Base-by-base conservation (phyloP, 2,888 invertebrate species). In the Pogonocherus hispidulus region DNA sequence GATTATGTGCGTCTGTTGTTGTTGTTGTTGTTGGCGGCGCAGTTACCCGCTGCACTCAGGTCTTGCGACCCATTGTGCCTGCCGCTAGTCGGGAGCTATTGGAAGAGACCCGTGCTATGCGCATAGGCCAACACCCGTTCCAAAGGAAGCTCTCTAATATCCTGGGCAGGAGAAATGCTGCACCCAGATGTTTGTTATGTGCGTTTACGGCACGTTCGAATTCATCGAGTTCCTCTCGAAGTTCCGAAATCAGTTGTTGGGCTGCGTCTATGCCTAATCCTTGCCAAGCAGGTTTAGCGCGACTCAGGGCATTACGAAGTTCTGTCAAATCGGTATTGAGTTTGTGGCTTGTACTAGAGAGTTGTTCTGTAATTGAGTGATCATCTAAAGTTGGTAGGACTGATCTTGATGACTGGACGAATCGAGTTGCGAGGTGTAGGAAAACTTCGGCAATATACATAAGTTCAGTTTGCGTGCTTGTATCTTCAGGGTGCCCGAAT, bases 201-300 rank as follows among this genome's bases (percentile, higher is more conserved):
- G 90, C 90, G 23, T 91, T 87, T 0, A 94, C 93, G 0, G 95
- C 93, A 69, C 90, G 89, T 63, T 93, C 91, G 72, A 95, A 91
- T 78, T 95, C 95, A 22, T 92, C 89, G 18, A 99, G 86, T 77
- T 98, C 97, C 35, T 90, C 91, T 80, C 94, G 93, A 47, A 98
- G 86, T 44, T 91, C 91, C 8, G 90, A 88, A 44, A 98, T 92
- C 64, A 94, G 90, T 77, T 96, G 94, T 0, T 95, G 89, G 0
- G 97, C 97, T 0, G 93, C 93, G 76, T 96, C 95, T 70, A 97
- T 85, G 79, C 97, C 97, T 68, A 95, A 87, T 0, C 93, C 93
- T 73, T 94, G 93, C 83, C 94, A 95, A n/a, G 84, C 85, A 1
- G 86, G 85, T 76, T 85, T 85, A 1, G 86, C 85, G 54, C 85